A percentile compares a stretch with the other conserved stretches of the same genome.
phyloP scores from a whole-genome alignment of 2,797 vertebrate species.

The Typhlichthys subterraneus region DNA sequence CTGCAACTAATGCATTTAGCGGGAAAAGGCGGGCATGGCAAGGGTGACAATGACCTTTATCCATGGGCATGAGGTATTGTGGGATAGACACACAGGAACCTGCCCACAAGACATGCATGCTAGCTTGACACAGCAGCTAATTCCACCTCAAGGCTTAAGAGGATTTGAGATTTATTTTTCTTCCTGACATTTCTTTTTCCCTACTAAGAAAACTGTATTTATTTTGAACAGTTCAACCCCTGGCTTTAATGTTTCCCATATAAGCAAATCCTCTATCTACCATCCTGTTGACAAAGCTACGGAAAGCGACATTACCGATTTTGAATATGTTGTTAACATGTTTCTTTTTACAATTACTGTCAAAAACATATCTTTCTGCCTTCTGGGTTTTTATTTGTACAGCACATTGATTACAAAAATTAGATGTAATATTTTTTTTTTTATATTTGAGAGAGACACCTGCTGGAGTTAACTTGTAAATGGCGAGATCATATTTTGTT shows the following conservation, averaged over 20 bases:
- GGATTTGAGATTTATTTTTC: slow-evolving; percentile 31
- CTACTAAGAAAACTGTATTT: slow-evolving; percentile 75
- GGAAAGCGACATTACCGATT: slow-evolving; percentile 47
- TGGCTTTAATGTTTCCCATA: slow-evolving; percentile 63
- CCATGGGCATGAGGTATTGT: background rate
- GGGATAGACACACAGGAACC: slow-evolving; percentile 28
- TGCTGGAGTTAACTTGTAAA: slow-evolving; percentile 59
- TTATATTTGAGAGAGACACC: slow-evolving; percentile 58
- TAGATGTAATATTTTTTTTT: slow-evolving; percentile 82
- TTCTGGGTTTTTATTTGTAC: slow-evolving; percentile 77
- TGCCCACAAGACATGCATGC: slow-evolving; percentile 62
- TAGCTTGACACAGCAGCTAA: slow-evolving; percentile 51
- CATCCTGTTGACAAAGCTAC: slow-evolving; percentile 34
- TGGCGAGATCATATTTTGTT: slow-evolving; percentile 93
- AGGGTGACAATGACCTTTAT: slow-evolving; percentile 29
- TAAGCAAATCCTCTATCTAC: slow-evolving; percentile 43
- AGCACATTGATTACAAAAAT: slow-evolving; percentile 69
- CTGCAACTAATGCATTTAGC: slow-evolving; percentile 44
- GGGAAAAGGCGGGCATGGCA: slow-evolving; percentile 23
- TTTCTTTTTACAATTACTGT: slow-evolving; percentile 51
- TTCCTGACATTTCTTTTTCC: slow-evolving; percentile 53
- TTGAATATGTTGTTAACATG: slow-evolving; percentile 58
- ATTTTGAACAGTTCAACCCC: slow-evolving; percentile 64
- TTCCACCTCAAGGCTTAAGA: slow-evolving; percentile 35
- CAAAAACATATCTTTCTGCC: slow-evolving; percentile 28